These are phyloP conservation scores for Epizoanthus scotinus DNA, from an alignment of 92 coral and sea anemone genomes.

Conservation along the genomic window DNA sequence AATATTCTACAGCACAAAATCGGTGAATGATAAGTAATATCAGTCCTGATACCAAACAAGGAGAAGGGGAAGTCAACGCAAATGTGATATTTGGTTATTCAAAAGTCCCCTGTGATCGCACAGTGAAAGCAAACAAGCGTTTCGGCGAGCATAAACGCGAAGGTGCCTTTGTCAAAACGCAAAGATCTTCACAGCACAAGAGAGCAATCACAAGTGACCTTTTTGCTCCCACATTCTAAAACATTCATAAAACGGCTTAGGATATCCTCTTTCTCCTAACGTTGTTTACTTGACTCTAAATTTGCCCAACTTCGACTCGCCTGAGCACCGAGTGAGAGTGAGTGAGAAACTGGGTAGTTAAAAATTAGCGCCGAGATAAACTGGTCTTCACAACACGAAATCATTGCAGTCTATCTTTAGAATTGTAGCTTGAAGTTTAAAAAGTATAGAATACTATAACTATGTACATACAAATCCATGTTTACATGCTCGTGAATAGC, in stretches of 20 bases:
- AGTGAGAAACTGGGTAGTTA: not conserved
- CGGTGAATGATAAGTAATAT: slow-evolving; percentile 14
- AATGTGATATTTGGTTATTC: slow-evolving; percentile 35
- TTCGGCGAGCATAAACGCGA: slow-evolving; percentile 23
- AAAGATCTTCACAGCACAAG: slow-evolving; percentile 5
- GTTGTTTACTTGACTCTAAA: slow-evolving; percentile 48
- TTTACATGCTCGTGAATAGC: not conserved
- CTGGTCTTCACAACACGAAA: slow-evolving; percentile 15
- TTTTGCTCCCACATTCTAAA: slow-evolving; percentile 69
- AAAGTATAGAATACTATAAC: not conserved
- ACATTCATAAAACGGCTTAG: slow-evolving; percentile 56
- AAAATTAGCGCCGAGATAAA: not conserved
- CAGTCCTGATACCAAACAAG: slow-evolving; percentile 30
- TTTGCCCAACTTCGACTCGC: slow-evolving; percentile 29
- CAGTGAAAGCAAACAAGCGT: slow-evolving; percentile 32
- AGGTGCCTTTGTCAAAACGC: slow-evolving; percentile 14
- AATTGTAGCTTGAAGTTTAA: slow-evolving; percentile 8
- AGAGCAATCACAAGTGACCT: slow-evolving; percentile 71
- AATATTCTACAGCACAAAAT: slow-evolving; percentile 1
- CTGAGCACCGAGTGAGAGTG: not conserved
- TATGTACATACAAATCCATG: not conserved
- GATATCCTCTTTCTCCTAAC: slow-evolving; percentile 60
- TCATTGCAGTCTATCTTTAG: not conserved
- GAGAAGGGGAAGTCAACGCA: not conserved
- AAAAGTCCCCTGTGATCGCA: slow-evolving; percentile 21